Base-by-base conservation (phyloP, 2,113 vertebrate genomes). In the Peucedramus taeniatus region DNA sequence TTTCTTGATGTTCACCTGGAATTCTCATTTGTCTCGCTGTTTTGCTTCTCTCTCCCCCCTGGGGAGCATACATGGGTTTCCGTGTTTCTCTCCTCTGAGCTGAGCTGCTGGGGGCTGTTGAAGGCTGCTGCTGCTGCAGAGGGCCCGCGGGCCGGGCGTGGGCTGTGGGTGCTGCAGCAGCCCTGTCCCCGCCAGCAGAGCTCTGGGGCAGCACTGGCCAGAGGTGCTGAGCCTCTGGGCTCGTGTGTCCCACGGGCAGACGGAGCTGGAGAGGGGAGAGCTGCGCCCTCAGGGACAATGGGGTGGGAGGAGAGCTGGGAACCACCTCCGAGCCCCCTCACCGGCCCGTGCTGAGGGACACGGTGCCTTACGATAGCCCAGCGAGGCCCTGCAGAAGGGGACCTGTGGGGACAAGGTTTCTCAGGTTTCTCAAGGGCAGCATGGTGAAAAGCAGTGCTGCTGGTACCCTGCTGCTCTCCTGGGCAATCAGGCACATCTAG, bases 141-240 rank as follows among this genome's bases (percentile, higher is more conserved):
- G 44, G 50, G 35, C 42, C 3, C 0, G 5, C 0, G 8, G 82
- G 59, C 5, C 66, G 56, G 56, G 42, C 5, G 1, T 37, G 81
- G 19, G 31, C 64, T 22, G 28, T 13, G 64, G 30, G 39, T 78
- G 84, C 77, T 65, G 40, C 30, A 90, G 37, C 69, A 53, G 60
- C 33, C 68, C 33, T 75, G 83, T 53, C 33, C 16, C 51, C 61
- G 42, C 3, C 39, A 54, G 54, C 31, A 4, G 31, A 60, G 31
- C 53, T 49, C 17, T 19, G 16, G 1, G 0, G n/a, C 14, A 57
- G 27, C 40, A 6, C 27, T 0, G 0, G 19, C 39, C 49, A 15
- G 54, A 11, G 50, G 15, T 3, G 40, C 78, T 35, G 81, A 78
- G 21, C 40, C 37, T 4, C 20, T 12, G 64, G 47, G 6, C 50